Base-by-base conservation (phyloP, 2,888 invertebrate genomes). In the Conistra vaccinii region DNA sequence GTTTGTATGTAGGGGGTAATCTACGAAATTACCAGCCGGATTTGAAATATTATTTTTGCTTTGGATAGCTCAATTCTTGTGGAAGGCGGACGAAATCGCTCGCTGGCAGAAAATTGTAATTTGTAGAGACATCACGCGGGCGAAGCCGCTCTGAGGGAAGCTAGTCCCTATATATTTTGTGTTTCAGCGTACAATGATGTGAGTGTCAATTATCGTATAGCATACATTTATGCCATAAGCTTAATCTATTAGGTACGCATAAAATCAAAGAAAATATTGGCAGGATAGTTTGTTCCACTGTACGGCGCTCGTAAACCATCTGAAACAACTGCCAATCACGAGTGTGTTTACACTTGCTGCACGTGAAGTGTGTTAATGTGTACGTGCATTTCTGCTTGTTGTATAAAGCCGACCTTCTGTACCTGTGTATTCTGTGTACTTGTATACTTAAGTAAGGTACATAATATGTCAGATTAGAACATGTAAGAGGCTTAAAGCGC, bases 401-500 rank as follows among this genome's bases (percentile, higher is more conserved):
- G 3, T 45, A 14, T 29, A 17, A 3, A 66, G 35, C 12, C 6
- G 10, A 2, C 2, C 14, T 26, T 76, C 42, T 58, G 42, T 26
- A 68, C 0, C 9, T n/a, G 14, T 26, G 0, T 72, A 51, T n/a
- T 35, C 26, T n/a, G 48, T 61, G 51, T 45, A 5, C 14, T 2
- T 5, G 1, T 57, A 26, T 51, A 48, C 32, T 65, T 53, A 73
- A 35, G 35, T 65, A 29, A 66, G n/a, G 65, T 39, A 65, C 61
- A 3, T 42, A 76, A 3, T 42, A 76, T 57, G 42, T 20, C 62
- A 63, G 78, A 78, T 78, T 77, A 78, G 29, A 77, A 57, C 68
- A 51, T 35, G 17, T 78, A 78, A 78, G 82, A 82, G n/a, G 83
- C 67, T 69, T 78, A 78, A 35, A 53, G 57, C 26, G 39, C 67